Base-by-base conservation (phyloP, 2,888 invertebrate genomes). In the Ypsolopha sequella region DNA sequence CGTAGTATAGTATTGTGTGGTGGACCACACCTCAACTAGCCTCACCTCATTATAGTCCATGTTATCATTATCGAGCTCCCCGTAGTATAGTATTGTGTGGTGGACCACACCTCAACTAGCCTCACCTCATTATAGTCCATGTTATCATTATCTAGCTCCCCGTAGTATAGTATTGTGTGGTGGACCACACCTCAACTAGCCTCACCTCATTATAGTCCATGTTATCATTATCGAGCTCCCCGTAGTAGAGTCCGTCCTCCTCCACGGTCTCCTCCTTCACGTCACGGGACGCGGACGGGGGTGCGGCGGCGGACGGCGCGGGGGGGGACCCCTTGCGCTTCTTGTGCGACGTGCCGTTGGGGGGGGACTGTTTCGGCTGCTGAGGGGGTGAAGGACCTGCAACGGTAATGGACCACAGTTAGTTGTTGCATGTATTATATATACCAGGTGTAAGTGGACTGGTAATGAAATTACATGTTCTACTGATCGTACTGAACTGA, bases 261-360 rank as follows among this genome's bases (percentile, higher is more conserved):
- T 87, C 87, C 0, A 87, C 87, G 0, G 82, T 87, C 54, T 87
- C 87, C 57, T 87, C 84, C 53, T 87, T 87, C 1, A 87, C 79
- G 2, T 74, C 77, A 0, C 62, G 51, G 0, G 55, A 11, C n/a
- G 36, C 7, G 55, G 51, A 54, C 51, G 52, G 52, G 54, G 50
- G 54, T 53, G 39, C 50, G 53, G 51, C 54, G n/a, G 41, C 53
- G 24, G 51, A 51, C 48, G 50, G 54, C 13, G 48, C 14, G 24
- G 48, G 38, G 34, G 46, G 46, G 36, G 48, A 36, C 24, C 74
- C 77, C 80, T 56, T 73, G 70, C 6, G 76, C 76, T 2, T 80
- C 62, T 79, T 80, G 43, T 53, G 55, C 76, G 79, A 56, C 73
- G 70, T 7, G 77, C 76, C 2, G 44, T 7, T n/a, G 36, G 64